A percentile compares a stretch with the other conserved stretches of the same genome.
Conservation (phyloP, 2,113 vertebrate species). For the Chlorodrepanis virens region DNA sequence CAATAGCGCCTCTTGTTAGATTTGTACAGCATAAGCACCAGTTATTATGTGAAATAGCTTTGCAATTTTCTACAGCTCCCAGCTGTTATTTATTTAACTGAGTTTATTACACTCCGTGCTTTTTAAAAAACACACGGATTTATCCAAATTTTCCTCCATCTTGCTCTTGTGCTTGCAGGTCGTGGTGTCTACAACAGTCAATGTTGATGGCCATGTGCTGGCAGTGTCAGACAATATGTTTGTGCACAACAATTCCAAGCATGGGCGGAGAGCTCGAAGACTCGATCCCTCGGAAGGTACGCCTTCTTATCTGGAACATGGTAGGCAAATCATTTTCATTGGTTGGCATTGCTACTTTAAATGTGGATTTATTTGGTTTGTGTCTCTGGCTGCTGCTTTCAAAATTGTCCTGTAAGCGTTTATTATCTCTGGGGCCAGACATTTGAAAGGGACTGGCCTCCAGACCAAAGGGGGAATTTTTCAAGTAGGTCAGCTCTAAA, state of each 20-base stretch:
- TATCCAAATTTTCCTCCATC: slow-evolving; percentile 60
- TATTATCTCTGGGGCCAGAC: not conserved
- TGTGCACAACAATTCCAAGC: slow-evolving; percentile 98
- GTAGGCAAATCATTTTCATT: slow-evolving; percentile 85
- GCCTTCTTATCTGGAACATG: slow-evolving; percentile 91
- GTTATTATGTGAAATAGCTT: slow-evolving; percentile 81
- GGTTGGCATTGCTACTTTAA: slow-evolving; percentile 74
- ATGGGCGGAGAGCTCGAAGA: slow-evolving; percentile 87
- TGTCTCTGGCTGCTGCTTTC: slow-evolving; percentile 32
- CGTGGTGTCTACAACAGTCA: slow-evolving; percentile 96
- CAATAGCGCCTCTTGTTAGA: slow-evolving; percentile 81
- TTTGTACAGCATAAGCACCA: slow-evolving; percentile 76
- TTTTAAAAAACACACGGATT: slow-evolving; percentile 22
- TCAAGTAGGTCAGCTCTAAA: not conserved
- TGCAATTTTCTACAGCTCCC: slow-evolving; percentile 78
- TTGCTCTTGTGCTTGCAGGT: slow-evolving; percentile 79
- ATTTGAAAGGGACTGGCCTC: not conserved
- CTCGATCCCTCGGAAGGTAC: slow-evolving; percentile 95
- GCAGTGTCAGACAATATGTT: slow-evolving; percentile 99
- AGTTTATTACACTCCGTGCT: slow-evolving; percentile 68
- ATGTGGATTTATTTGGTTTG: slow-evolving; percentile 64
- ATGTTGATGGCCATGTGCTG: slow-evolving; percentile 94
- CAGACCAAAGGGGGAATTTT: not conserved
- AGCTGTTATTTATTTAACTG: slow-evolving; percentile 83
- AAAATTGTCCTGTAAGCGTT: not conserved